Percentiles rank a stretch among this genome's conserved stretches.
Conservation (phyloP, 2,113 vertebrate genomes). For the Zosterops hypoxanthus region DNA sequence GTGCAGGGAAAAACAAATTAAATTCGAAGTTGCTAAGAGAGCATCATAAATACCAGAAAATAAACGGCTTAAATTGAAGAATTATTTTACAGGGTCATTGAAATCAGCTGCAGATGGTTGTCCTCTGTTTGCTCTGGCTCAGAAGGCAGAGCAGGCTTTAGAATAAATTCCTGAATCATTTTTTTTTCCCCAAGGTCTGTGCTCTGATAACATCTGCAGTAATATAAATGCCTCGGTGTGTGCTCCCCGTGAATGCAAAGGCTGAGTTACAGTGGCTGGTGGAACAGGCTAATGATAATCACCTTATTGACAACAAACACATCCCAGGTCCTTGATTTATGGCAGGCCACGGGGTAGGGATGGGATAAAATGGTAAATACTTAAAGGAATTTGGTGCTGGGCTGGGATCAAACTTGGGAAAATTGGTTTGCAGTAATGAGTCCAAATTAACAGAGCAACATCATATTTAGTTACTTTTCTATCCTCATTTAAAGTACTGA, state of each 20-base stretch:
- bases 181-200: neutral
- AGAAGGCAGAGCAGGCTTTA: constrained; percentile 5
- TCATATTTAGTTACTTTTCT: neutral
- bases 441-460: rapidly evolving
- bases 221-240: neutral
- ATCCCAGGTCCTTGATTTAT: neutral
- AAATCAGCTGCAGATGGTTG: constrained; percentile 11
- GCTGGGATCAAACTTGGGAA: neutral
- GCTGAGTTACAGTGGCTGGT: neutral
- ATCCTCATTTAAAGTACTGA: neutral
- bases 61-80: neutral
- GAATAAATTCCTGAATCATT: neutral
- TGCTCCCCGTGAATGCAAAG: neutral
- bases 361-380: neutral
- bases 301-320: neutral
- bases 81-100: constrained; percentile 1
- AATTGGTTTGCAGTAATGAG: neutral
- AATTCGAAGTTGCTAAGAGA: constrained; percentile 5
- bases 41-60: constrained; percentile 24
- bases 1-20: neutral
- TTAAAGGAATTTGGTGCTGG: rapidly evolving
- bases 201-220: constrained; percentile 46
- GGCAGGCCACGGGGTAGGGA: neutral
- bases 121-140: constrained; percentile 10
- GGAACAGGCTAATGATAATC: neutral